phyloP scores from a whole-genome alignment of 2,888 invertebrate genomes.

The Limulus polyphemus region DNA sequence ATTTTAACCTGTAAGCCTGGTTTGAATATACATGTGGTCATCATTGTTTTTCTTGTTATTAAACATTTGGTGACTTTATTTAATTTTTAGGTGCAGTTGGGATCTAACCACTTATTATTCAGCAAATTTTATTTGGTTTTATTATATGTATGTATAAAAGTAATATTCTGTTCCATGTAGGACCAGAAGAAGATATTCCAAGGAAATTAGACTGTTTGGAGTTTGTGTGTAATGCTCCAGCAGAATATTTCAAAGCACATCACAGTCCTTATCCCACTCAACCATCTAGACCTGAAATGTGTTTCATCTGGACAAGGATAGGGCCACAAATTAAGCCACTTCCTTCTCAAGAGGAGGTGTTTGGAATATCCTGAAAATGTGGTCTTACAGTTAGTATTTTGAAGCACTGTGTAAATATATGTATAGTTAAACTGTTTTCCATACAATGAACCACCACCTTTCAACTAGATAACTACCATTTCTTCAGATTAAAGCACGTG shows the following conservation, averaged over 20 bases:
- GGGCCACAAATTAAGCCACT: constrained; percentile 17
- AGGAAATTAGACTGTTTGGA: constrained; percentile 73
- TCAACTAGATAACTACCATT: too few relatives aligned
- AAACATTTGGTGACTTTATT: too few relatives aligned
- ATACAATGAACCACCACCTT: too few relatives aligned
- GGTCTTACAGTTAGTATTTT: too few relatives aligned
- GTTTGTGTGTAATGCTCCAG: constrained; percentile 86
- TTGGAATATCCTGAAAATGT: constrained; percentile 8
- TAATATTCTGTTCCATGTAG: constrained; percentile 39
- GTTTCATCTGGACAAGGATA: constrained; percentile 22
- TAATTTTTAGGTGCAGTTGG: too few relatives aligned
- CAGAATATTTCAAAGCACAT: constrained; percentile 56
- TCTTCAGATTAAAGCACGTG: too few relatives aligned
- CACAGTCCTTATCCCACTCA: constrained; percentile 15
- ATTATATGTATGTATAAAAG: background rate
- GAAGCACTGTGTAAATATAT: too few relatives aligned
- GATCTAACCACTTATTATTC: background rate
- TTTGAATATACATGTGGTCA: too few relatives aligned
- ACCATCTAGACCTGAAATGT: constrained; percentile 11
- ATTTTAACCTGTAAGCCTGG: too few relatives aligned
- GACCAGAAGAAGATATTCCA: constrained; percentile 80
- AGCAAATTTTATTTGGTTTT: constrained; percentile 9
- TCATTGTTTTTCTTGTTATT: too few relatives aligned
- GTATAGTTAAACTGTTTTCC: too few relatives aligned
- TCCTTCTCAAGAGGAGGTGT: constrained; percentile 18